These are phyloP conservation scores for Danio aesculapii DNA, from an alignment of 2,797 vertebrate genomes.

Conservation along the genomic window DNA sequence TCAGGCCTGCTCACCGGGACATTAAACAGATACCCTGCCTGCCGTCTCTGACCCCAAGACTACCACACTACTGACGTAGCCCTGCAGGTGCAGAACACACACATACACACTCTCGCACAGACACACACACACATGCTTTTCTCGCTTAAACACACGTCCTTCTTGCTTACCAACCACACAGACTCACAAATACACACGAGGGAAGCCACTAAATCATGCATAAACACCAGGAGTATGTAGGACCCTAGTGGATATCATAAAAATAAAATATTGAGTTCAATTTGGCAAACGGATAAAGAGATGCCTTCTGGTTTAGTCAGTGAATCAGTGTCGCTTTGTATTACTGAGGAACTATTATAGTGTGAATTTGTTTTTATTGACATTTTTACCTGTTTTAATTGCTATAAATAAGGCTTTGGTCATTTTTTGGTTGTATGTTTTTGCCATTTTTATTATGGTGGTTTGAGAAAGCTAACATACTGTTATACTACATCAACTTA, in stretches of 20 bases:
- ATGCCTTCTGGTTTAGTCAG: constrained; percentile 6
- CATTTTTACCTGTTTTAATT: background rate
- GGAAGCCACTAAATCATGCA: constrained; percentile 48
- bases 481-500: no score
- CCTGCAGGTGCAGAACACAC: constrained; percentile 65
- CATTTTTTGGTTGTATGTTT: background rate
- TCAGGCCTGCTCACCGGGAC: constrained; percentile 63
- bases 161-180: constrained; percentile 13
- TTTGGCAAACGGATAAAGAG: constrained; percentile 42
- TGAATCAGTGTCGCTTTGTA: constrained; percentile 7
- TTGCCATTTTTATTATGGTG: background rate
- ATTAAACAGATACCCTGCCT: constrained; percentile 68
- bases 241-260: constrained; percentile 40
- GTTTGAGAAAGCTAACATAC: no score
- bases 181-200: constrained; percentile 27
- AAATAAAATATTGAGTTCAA: constrained; percentile 48
- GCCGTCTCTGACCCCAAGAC: constrained; percentile 62
- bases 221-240: constrained; percentile 44
- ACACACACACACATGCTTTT: background rate
- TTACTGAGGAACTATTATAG: background rate
- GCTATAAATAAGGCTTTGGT: background rate
- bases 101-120: constrained; percentile 10
- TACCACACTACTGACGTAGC: constrained; percentile 66
- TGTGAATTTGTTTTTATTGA: background rate
- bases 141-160: background rate